These are phyloP conservation scores for Neoascia interrupta DNA, from an alignment of 2,888 invertebrate species.

Conservation along the genomic window DNA sequence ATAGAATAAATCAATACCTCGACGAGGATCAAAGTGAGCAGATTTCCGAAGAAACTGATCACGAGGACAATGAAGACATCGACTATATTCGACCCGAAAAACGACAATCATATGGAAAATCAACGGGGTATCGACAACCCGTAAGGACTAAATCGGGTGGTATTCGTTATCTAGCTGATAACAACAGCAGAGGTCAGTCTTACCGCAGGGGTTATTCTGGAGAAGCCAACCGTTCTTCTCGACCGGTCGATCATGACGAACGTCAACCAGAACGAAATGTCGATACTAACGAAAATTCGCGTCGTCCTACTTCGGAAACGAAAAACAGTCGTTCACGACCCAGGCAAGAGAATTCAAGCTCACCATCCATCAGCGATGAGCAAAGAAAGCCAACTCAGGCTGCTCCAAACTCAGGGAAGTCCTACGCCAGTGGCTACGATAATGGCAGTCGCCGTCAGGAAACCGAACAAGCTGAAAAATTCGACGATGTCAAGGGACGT, in stretches of 20 bases:
- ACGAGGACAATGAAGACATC: conserved; percentile 22
- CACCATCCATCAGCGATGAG: too few species aligned
- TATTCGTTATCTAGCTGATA: too few species aligned
- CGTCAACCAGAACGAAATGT: background rate
- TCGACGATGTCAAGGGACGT: too few species aligned
- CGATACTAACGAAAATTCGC: background rate
- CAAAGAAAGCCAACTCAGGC: background rate
- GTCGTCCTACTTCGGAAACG: background rate
- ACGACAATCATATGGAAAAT: background rate
- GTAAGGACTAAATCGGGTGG: background rate
- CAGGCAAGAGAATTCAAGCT: too few species aligned
- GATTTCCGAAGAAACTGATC: conserved; percentile 21
- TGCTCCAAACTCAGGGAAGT: background rate
- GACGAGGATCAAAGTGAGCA: background rate
- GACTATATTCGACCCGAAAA: conserved; percentile 12
- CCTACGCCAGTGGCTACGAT: conserved; percentile 8
- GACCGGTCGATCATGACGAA: background rate
- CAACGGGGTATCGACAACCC: background rate
- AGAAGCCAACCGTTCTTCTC: too few species aligned
- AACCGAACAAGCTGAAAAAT: background rate
- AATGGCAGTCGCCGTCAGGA: background rate
- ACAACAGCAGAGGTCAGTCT: too few species aligned
- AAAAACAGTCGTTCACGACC: background rate
- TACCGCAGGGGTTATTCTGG: too few species aligned
- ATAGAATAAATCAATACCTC: too few species aligned